phyloP scores from a whole-genome alignment of 2,797 vertebrate species.

The Bovichtus variegatus region DNA sequence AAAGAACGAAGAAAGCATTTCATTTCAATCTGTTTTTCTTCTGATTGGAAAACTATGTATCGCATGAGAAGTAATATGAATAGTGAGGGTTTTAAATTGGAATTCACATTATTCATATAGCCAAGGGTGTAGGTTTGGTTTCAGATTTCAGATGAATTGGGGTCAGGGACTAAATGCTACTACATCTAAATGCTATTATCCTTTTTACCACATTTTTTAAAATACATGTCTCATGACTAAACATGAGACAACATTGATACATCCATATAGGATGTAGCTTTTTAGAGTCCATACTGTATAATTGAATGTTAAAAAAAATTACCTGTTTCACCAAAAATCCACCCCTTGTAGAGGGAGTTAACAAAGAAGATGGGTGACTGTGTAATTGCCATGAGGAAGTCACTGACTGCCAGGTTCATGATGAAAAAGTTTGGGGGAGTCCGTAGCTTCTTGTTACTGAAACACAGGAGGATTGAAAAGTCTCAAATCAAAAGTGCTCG shows the following conservation, averaged over 20 bases:
- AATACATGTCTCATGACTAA: not conserved
- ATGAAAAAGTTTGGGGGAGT: conserved; percentile 92
- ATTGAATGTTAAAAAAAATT: conserved; percentile 20
- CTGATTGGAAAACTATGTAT: not conserved
- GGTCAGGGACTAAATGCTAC: too few species aligned
- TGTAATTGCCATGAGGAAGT: conserved; percentile 94
- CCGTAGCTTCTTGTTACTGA: conserved; percentile 90
- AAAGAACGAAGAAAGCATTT: not conserved
- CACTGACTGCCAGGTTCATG: conserved; percentile 92
- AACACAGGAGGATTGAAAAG: conserved; percentile 46
- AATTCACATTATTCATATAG: not conserved
- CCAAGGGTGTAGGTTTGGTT: not conserved
- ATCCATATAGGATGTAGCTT: not conserved
- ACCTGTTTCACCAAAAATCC: conserved; percentile 96
- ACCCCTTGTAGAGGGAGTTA: conserved; percentile 91
- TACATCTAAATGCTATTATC: not conserved
- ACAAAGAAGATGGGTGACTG: conserved; percentile 94
- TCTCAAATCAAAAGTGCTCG: not conserved
- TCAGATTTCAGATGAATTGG: not conserved
- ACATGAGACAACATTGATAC: not conserved
- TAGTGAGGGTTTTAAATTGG: not conserved
- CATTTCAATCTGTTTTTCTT: not conserved
- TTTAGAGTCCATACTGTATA: rapidly evolving
- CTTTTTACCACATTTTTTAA: too few species aligned
- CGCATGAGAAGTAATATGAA: not conserved